A percentile compares a stretch with the other conserved stretches of the same genome.
These are phyloP conservation scores for Hydrochoerus hydrochaeris DNA, from an alignment of 2,113 vertebrate species.

Conservation along the genomic window DNA sequence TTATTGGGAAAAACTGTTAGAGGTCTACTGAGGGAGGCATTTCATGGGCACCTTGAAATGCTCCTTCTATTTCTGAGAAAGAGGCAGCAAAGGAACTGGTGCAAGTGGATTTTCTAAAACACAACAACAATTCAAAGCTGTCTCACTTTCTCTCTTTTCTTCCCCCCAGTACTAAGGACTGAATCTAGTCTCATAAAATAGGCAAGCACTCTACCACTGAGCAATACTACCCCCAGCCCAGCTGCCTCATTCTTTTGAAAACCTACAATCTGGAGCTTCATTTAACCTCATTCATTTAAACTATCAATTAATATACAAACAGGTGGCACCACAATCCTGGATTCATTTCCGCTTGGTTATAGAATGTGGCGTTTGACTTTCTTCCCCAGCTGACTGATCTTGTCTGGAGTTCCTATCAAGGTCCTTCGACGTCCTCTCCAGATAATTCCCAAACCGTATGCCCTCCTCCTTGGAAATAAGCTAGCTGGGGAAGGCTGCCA, in stretches of 20 bases:
- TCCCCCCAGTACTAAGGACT: neutral
- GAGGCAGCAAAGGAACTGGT: neutral
- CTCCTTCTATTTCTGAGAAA: neutral
- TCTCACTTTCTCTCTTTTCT: neutral
- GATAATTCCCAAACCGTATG: neutral
- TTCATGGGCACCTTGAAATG: neutral
- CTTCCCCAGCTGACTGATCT: neutral
- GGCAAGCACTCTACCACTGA: neutral
- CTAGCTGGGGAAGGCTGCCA: neutral
- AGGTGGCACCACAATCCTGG: neutral
- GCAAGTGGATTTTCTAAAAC: neutral
- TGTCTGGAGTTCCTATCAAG: conserved; percentile 16
- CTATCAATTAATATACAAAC: neutral
- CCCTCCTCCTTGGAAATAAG: neutral
- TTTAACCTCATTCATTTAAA: neutral
- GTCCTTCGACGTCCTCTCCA: neutral
- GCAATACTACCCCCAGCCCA: neutral
- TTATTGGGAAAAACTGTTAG: neutral
- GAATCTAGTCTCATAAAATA: neutral
- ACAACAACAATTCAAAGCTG: neutral
- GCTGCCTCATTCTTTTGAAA: neutral
- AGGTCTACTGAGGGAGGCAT: neutral
- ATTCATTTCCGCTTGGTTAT: neutral
- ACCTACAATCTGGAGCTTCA: neutral
- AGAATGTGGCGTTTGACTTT: neutral